Evolutionary conservation across 2,888 invertebrate species (phyloP), one percentile per base, ranked within the genome.

Genomic region (Cacoxenus indagator): DNA sequence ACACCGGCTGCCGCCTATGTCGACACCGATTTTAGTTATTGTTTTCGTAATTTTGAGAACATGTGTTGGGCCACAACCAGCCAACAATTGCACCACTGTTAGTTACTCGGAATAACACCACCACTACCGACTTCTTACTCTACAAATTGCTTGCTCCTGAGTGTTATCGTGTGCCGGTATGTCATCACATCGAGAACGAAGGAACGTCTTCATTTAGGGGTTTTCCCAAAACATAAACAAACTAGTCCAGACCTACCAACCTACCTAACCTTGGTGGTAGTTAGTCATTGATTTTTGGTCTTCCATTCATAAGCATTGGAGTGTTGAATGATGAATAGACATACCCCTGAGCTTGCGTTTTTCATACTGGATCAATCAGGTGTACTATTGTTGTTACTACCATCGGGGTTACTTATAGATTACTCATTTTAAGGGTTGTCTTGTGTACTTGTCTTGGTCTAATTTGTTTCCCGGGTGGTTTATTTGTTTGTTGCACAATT

Each of bases 121-220:
- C 27, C 64, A 68, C 29, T 22, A 64, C 17, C 31, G 57, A 54
- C 77, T 73, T 1, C 48, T 3, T 4, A 14, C n/a, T 43, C 45
- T 64, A 62, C 73, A 67, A 59, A 61, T 51, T 67, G 27, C 59
- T 64, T 64, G n/a, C 54, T 9, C 26, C 55, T 55, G 14, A 14
- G 27, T 55, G 55, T n/a, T 55, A 11, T 27, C 55, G 66, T 69
- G 74, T 75, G 74, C 73, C 75, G 83, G 81, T 82, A 83, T 83
- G 81, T 81, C 77, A 77, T 82, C 78, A 67, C 46, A 73, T 48
- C n/a, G n/a, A n/a, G 71, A 76, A 80, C 77, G 51, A 17, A 37
- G 19, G 2, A 76, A 76, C 74, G 79, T 83, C 83, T 80, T 79
- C 76, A 80, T 83, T 83, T 79, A 81, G 80, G 82, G 83, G 81